Evolutionary conservation across 1,140 invertebrate species (phyloP).

Genomic region (Drosophila parvula): DNA sequence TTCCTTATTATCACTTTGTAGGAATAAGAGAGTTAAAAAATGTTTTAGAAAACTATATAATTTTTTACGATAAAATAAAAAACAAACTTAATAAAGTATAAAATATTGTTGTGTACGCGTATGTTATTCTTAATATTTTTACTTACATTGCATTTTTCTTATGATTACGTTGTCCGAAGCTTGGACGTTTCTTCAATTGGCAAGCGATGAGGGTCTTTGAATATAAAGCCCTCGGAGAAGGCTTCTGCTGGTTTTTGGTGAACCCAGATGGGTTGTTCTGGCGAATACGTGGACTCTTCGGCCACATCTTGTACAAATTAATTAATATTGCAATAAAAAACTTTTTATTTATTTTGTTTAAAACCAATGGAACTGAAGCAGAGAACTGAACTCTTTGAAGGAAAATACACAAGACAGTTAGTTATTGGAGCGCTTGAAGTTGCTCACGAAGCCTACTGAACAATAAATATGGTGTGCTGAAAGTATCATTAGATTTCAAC

Average conservation of each 20-base stretch:
- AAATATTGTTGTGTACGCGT: neutral
- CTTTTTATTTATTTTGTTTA: conserved; percentile 26
- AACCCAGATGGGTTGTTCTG: conserved; percentile 4
- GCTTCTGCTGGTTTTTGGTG: conserved; percentile 9
- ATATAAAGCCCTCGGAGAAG: conserved; percentile 52
- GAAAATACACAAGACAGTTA: neutral
- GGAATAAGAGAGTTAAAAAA: too few relatives aligned
- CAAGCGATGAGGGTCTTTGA: conserved; percentile 28
- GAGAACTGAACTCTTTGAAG: conserved; percentile 8
- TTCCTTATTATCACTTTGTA: conserved; percentile 33
- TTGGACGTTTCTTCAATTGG: conserved; percentile 39
- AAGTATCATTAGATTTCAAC: too few relatives aligned
- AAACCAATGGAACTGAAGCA: conserved; percentile 4
- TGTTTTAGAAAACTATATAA: too few relatives aligned
- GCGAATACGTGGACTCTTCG: conserved; percentile 62
- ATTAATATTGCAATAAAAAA: neutral
- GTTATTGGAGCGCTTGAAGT: neutral
- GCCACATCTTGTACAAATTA: conserved; percentile 38
- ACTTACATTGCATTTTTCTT: conserved; percentile 49
- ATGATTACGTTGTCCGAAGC: conserved; percentile 3
- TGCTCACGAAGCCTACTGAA: neutral
- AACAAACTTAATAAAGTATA: neutral
- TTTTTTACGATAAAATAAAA: neutral
- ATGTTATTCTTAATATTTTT: neutral
- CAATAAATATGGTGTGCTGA: neutral